A percentile compares a stretch with the other conserved stretches of the same genome.
Conservation (phyloP, 2,113 vertebrate species). For the Sprattus sprattus region DNA sequence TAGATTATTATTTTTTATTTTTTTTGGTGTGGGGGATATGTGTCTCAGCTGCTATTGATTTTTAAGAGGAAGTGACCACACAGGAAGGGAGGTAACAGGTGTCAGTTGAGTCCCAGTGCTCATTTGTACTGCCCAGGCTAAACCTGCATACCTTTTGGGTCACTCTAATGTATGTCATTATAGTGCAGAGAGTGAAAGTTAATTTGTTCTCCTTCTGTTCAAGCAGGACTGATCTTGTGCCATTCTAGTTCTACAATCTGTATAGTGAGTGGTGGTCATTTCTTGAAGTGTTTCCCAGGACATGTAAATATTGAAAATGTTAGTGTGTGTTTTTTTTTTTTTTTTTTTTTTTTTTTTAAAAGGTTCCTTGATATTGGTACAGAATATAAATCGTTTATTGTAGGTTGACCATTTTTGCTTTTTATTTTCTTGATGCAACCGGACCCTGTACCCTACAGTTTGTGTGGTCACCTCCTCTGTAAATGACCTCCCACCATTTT, state of each 20-base stretch:
- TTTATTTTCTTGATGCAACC: not conserved
- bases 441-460: not conserved
- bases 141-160: not conserved
- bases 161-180: slow-evolving; percentile 8
- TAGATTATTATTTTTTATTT: not conserved
- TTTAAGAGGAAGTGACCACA: slow-evolving; percentile 51
- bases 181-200: not conserved
- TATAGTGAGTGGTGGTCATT: not conserved
- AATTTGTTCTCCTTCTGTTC: not conserved
- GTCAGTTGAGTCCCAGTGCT: not conserved
- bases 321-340: not conserved
- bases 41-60: slow-evolving; percentile 49
- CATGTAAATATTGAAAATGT: not conserved
- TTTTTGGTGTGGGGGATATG: not conserved
- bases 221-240: slow-evolving; percentile 32
- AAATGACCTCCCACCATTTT: not conserved
- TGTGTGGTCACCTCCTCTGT: slow-evolving; percentile 17
- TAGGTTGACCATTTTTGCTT: not conserved
- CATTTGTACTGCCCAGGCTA: slow-evolving; percentile 3
- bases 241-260: slow-evolving; percentile 28
- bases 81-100: slow-evolving; percentile 30
- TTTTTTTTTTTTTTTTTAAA: too few species aligned
- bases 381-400: not conserved
- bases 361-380: not conserved
- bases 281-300: not conserved